phyloP scores from a whole-genome alignment of 2,113 vertebrate genomes.

The Bufo gargarizans region DNA sequence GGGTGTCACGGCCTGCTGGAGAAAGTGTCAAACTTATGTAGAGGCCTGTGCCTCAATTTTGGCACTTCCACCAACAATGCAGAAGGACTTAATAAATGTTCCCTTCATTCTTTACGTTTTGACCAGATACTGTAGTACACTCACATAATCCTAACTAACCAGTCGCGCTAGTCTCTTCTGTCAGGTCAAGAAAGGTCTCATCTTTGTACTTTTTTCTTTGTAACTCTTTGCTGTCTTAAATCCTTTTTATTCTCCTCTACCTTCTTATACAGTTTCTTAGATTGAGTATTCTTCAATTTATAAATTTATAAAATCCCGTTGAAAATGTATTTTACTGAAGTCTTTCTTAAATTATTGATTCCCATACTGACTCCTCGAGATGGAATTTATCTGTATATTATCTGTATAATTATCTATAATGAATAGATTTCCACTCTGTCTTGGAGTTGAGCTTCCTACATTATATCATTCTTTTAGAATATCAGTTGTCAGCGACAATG shows the following conservation, averaged over 20 bases:
- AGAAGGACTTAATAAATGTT: too few relatives aligned
- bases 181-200: background rate
- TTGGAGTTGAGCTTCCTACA: background rate
- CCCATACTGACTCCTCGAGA: background rate
- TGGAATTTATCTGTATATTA: conserved; percentile 4
- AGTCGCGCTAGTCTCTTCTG: background rate
- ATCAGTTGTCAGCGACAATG: background rate
- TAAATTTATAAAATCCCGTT: conserved; percentile 32
- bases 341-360: conserved; percentile 38
- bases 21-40: too few relatives aligned
- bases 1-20: too few relatives aligned
- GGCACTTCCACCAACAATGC: too few relatives aligned
- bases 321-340: conserved; percentile 22
- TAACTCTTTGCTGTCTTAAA: conserved; percentile 17
- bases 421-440: background rate
- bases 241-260: background rate
- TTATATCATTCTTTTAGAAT: background rate
- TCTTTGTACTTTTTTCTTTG: conserved; percentile 18
- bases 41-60: too few relatives aligned
- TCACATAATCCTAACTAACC: conserved; percentile 8
- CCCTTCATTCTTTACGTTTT: background rate
- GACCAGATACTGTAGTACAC: background rate
- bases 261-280: conserved; percentile 1
- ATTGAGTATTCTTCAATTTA: conserved; percentile 30
- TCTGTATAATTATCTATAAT: conserved; percentile 3